Evolutionary conservation across 2,888 invertebrate species (phyloP).

Genomic region (Molorchus minor): DNA sequence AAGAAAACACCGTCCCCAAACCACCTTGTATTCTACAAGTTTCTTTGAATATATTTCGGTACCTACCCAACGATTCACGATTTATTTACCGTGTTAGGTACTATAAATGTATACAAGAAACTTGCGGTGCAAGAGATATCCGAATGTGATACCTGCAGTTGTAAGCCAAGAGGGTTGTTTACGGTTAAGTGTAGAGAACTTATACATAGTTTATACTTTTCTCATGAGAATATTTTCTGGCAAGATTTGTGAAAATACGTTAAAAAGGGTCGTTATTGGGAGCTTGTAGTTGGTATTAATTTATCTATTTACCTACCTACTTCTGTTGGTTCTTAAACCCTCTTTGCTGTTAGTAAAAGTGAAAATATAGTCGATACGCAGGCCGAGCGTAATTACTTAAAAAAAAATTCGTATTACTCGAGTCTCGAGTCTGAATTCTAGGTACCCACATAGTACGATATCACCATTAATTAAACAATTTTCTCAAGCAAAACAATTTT

Average conservation of each 20-base stretch:
- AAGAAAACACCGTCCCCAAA: conserved; percentile 22
- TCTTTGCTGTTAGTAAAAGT: no score
- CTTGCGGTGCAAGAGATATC: conserved; percentile 1
- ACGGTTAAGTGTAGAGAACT: conserved; percentile 19
- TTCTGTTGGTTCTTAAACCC: no score
- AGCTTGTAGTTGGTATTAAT: neutral
- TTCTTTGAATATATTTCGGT: conserved; percentile 22
- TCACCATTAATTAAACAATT: no score
- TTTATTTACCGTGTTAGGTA: conserved; percentile 6
- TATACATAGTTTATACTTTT: no score
- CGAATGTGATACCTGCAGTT: neutral
- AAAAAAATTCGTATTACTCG: no score
- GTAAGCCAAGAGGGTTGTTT: conserved; percentile 18
- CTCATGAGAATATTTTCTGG: conserved; percentile 32
- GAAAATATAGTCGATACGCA: no score
- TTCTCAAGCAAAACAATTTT: no score
- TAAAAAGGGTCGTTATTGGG: neutral
- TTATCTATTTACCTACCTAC: no score
- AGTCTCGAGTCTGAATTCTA: no score
- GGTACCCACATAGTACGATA: no score
- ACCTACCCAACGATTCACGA: conserved; percentile 15
- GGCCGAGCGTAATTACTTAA: no score
- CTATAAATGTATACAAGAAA: neutral
- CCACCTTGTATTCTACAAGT: conserved; percentile 21
- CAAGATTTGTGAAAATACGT: conserved; percentile 22